These are phyloP conservation scores for Danaus chrysippus DNA, from an alignment of 2,888 invertebrate species.

Conservation along the genomic window DNA sequence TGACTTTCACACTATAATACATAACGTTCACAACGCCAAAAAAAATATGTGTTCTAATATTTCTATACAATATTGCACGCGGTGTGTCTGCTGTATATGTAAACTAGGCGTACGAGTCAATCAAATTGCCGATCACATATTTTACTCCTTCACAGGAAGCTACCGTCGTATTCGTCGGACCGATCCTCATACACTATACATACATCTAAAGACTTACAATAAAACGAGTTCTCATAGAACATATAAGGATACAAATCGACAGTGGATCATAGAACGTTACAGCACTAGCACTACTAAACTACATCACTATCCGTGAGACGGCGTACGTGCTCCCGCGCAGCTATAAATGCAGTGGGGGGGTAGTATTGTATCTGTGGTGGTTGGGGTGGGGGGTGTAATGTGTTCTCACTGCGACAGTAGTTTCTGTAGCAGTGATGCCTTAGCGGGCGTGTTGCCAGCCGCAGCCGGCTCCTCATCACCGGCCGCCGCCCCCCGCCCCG, in stretches of 20 bases:
- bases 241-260: conserved; percentile 44
- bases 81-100: conserved; percentile 62
- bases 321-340: conserved; percentile 61
- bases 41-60: conserved; percentile 61
- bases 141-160: conserved; percentile 64
- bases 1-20: conserved; percentile 77
- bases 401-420: conserved; percentile 87
- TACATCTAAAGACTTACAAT: conserved; percentile 49
- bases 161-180: conserved; percentile 59
- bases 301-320: conserved; percentile 42
- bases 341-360: conserved; percentile 62
- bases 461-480: conserved; percentile 36
- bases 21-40: conserved; percentile 78
- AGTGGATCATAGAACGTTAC: conserved; percentile 61
- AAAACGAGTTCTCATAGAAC: conserved; percentile 55
- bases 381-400: conserved; percentile 27
- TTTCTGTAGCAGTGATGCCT: conserved; percentile 91
- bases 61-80: conserved; percentile 78
- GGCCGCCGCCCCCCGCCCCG: conserved; percentile 32
- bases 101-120: conserved; percentile 59
- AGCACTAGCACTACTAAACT: conserved; percentile 72
- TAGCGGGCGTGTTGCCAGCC: conserved; percentile 56
- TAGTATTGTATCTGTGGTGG: not conserved
- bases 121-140: conserved; percentile 56
- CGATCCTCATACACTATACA: conserved; percentile 46